Conservation (phyloP, 2,888 invertebrate genomes). For the Athripsodes cinereus region DNA sequence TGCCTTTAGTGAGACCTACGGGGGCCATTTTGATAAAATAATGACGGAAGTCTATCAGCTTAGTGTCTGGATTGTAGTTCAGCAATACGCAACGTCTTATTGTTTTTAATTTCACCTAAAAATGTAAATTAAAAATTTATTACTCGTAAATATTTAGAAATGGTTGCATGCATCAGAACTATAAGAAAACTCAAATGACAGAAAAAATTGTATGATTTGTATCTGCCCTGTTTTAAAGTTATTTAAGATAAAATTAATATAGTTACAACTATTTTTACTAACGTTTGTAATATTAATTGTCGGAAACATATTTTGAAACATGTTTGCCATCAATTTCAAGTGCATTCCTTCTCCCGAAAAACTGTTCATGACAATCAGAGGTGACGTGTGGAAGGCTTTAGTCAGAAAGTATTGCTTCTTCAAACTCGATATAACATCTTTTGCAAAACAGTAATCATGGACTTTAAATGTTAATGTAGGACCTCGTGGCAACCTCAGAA, state of each 20-base stretch:
- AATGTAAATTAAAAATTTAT: neutral
- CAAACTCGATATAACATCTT: constrained; percentile 80
- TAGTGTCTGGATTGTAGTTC: constrained; percentile 80
- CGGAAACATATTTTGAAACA: constrained; percentile 99
- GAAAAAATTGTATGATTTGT: no score
- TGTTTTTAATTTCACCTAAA: constrained; percentile 76
- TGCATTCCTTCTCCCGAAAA: constrained; percentile 87
- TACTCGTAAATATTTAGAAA: no score
- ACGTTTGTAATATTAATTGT: constrained; percentile 90
- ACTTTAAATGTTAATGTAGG: constrained; percentile 90
- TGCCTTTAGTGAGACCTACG: constrained; percentile 81
- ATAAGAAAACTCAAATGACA: no score
- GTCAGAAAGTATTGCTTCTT: constrained; percentile 80
- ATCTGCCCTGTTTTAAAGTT: no score
- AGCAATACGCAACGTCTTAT: constrained; percentile 86
- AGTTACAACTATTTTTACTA: constrained; percentile 36
- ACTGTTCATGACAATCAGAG: constrained; percentile 84
- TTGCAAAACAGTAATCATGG: constrained; percentile 65
- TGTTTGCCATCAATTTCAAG: constrained; percentile 86
- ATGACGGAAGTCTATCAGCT: constrained; percentile 87
- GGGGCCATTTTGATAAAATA: constrained; percentile 92
- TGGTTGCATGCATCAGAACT: no score
- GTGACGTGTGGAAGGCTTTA: constrained; percentile 80
- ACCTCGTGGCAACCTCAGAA: constrained; percentile 81
- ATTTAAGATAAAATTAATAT: no score